These are phyloP conservation scores for Adrianichthys oophorus DNA, from an alignment of 2,797 vertebrate species.

Conservation along the genomic window DNA sequence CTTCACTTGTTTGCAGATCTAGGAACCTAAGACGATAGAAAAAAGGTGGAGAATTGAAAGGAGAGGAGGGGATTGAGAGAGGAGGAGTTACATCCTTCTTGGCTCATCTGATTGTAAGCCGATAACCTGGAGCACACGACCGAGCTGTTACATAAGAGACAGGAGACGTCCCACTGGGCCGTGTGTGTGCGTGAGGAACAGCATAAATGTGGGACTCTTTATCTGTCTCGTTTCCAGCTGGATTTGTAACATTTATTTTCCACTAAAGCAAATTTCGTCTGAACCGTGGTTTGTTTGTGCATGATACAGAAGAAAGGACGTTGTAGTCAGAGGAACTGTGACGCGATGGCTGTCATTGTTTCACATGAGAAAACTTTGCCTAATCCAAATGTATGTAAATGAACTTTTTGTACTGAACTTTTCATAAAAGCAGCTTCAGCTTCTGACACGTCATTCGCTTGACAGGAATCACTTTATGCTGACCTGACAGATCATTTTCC, in stretches of 20 bases:
- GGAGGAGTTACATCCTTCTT: slow-evolving; percentile 37
- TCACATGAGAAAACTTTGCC: too few species aligned
- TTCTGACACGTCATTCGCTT: too few species aligned
- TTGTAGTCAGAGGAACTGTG: slow-evolving; percentile 8
- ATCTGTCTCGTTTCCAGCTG: slow-evolving; percentile 46
- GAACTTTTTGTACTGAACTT: too few species aligned
- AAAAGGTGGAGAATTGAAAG: slow-evolving; percentile 6
- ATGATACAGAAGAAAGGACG: slow-evolving; percentile 4
- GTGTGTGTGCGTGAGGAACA: slow-evolving; percentile 16
- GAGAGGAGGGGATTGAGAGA: slow-evolving; percentile 2
- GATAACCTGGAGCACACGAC: slow-evolving; percentile 49
- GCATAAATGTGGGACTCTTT: slow-evolving; percentile 31
- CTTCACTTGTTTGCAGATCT: too few species aligned
- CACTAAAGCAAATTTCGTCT: slow-evolving; percentile 33
- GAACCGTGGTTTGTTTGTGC: slow-evolving; percentile 19
- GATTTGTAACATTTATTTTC: slow-evolving; percentile 43
- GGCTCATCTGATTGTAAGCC: slow-evolving; percentile 59
- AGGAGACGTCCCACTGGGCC: slow-evolving; percentile 31
- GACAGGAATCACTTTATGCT: too few species aligned
- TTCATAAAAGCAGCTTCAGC: too few species aligned
- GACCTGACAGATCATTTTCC: too few species aligned
- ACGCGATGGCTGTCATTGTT: too few species aligned
- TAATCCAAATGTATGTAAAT: too few species aligned
- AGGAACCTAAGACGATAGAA: slow-evolving; percentile 1
- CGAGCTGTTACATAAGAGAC: slow-evolving; percentile 63